Evolutionary conservation across 2,888 invertebrate species (phyloP), one percentile per base, ranked within the genome.

Genomic region (Biston betularia): DNA sequence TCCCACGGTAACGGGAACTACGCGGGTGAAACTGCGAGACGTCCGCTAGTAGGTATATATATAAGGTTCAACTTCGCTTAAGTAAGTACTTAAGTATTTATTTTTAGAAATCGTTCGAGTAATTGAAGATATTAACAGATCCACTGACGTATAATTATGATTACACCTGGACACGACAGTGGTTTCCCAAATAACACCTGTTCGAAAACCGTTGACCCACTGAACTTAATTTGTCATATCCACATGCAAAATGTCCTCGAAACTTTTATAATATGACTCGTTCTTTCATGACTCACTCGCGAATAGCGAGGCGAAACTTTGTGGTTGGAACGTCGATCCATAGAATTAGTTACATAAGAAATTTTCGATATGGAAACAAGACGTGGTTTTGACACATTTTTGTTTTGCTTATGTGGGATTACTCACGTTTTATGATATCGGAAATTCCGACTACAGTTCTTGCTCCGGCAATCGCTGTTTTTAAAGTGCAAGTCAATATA

Each of bases 211-310:
- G 54, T 46, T 61, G 70, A 72, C 75, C 70, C 48, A 69, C 53
- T 72, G 65, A 75, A 70, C 70, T 65, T 38, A 44, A 71, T 72
- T 62, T 49, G 57, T 59, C 58, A 53, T 59, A 38, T 40, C 10
- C 12, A 34, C 44, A 11, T 15, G 14, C 42, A 52, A 40, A 48
- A 57, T 46, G 9, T 49, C 55, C 40, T 58, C 40, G 33, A 7
- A 57, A 7, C 38, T n/a, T 54, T 57, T 62, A 44, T 49, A 35
- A n/a, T 6, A 50, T 56, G 38, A 55, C 33, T 56, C 49, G 53
- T n/a, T 40, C 24, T 48, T 33, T 8, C 38, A 45, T 56, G 49
- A 60, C 14, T 60, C 65, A 65, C 7, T 0, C 11, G 12, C 60
- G 10, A 52, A 52, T 52, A 8, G 60, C 35, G 34, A 14, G 11